Evolutionary conservation across 2,797 vertebrate genomes (phyloP), one percentile per base, ranked within the genome.

Genomic region (Lophius americanus): DNA sequence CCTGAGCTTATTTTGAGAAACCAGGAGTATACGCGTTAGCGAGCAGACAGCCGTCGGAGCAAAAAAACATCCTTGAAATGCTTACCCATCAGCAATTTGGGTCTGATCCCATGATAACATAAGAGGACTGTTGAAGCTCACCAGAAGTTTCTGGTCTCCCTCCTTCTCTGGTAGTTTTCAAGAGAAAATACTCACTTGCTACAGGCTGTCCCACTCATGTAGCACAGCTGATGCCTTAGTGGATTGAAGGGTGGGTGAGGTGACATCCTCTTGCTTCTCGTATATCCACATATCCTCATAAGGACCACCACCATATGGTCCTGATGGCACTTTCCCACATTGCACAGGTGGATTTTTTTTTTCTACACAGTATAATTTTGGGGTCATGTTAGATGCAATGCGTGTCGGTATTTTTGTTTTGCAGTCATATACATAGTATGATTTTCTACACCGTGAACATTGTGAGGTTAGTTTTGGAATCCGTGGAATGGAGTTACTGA

Each of bases 221-320:
- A 82, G 86, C 86, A 88, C 88, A 92, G 86, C 81, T 90, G 91
- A 91, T 88, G 80, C 88, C 85, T 89, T 83, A 80, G 88, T 72
- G 76, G 86, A 87, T 65, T 36, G 55, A 79, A 83, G 83, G 76
- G 68, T 82, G 85, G 89, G 92, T 87, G 46, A 39, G 48, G 51
- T 80, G 88, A 90, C 90, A 89, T 81, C 73, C 73, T 74, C 75
- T 71, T 76, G 78, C 78, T 81, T 74, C 65, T 83, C 70, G 64
- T 53, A 55, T 39, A 53, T 56, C 83, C 76, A 68, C 49, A 60
- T 69, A 81, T 90, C 91, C 88, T 92, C 88, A 86, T 85, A 88
- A 85, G 84, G 88, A 60, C 68, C 76, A 83, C 64, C 68, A 90
- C 92, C 92, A 93, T 93, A 93, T 94, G 92, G 91, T 85, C 81